These are phyloP conservation scores for Eulemur albifrons DNA, from an alignment of 2,797 vertebrate species.

Conservation along the genomic window DNA sequence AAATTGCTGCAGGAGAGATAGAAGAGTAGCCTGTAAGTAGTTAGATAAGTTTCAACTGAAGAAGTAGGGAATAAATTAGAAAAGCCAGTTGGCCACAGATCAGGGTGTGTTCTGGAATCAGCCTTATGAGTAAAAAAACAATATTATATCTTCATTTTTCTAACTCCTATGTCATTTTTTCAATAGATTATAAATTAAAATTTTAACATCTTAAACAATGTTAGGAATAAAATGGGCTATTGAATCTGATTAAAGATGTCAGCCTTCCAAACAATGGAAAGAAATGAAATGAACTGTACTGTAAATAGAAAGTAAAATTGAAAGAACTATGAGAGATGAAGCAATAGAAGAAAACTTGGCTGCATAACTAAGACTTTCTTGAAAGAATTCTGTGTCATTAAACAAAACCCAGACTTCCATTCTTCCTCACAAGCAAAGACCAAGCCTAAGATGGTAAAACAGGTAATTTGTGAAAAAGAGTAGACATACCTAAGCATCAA, in stretches of 20 bases:
- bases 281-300: neutral
- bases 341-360: neutral
- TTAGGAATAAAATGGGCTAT: neutral
- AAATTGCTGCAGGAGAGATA: neutral
- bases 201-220: constrained; percentile 5
- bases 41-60: neutral
- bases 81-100: neutral
- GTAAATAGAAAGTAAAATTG: neutral
- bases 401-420: neutral
- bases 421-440: neutral
- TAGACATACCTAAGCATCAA: neutral
- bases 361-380: neutral
- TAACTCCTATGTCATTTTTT: neutral
- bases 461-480: neutral
- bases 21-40: neutral
- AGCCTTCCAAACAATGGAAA: constrained; percentile 23
- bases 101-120: neutral
- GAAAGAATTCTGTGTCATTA: neutral
- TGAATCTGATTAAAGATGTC: neutral
- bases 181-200: neutral
- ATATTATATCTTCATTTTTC: neutral
- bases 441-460: neutral
- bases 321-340: neutral
- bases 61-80: neutral
- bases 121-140: neutral